Evolutionary conservation across 37 sponge, comb jelly and placozoan genomes (phyloP).

Genomic region (Haliclona indistincta): DNA sequence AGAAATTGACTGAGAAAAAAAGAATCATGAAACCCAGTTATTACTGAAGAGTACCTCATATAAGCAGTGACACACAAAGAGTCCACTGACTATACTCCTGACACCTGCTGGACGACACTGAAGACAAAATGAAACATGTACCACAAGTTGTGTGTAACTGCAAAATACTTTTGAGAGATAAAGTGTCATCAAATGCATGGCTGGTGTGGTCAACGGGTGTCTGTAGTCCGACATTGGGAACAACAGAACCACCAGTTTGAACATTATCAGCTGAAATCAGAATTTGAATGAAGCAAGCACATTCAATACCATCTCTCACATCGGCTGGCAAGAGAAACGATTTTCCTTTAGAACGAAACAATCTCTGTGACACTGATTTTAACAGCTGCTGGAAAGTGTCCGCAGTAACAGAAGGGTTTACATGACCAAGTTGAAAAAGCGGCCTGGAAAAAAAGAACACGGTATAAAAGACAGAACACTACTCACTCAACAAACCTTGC

Average conservation of each 20-base stretch:
- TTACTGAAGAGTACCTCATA: constrained; percentile 37
- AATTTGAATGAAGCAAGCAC: background rate
- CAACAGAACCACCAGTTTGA: constrained; percentile 51
- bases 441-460: too few relatives aligned
- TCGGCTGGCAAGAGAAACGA: constrained; percentile 22
- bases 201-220: constrained; percentile 71
- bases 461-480: too few relatives aligned
- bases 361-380: background rate
- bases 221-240: constrained; percentile 84
- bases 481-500: constrained; percentile 15
- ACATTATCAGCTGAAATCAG: constrained; percentile 51
- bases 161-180: constrained; percentile 49
- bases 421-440: constrained; percentile 34
- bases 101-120: background rate
- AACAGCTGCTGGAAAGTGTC: constrained; percentile 8
- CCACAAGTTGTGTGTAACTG: background rate
- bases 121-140: background rate
- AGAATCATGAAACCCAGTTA: background rate
- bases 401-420: constrained; percentile 23
- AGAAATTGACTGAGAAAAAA: constrained; percentile 45
- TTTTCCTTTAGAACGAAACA: background rate
- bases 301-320: too few relatives aligned
- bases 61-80: constrained; percentile 31
- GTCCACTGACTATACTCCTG: constrained; percentile 22
- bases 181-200: constrained; percentile 56